phyloP scores from a whole-genome alignment of 1,140 invertebrate species.

The Drosophila grimshawi region DNA sequence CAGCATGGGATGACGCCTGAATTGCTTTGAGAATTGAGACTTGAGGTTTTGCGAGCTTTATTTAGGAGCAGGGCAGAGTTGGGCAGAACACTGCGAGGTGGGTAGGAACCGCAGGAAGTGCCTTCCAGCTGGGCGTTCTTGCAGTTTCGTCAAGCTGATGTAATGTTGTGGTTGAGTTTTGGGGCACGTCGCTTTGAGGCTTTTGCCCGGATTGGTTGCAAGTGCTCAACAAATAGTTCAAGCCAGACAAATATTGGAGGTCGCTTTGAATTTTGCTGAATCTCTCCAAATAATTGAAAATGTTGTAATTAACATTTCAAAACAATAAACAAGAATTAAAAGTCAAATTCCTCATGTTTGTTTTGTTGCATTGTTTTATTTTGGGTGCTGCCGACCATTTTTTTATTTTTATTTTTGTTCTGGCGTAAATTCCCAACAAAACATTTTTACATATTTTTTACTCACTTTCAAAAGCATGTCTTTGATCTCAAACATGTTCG shows the following conservation, averaged over 20 bases:
- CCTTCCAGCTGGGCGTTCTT: constrained; percentile 28
- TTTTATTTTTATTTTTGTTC: constrained; percentile 48
- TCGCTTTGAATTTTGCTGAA: constrained; percentile 15
- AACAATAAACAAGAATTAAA: constrained; percentile 17
- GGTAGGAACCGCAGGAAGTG: constrained; percentile 53
- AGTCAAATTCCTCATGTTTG: constrained; percentile 39
- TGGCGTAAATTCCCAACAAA: constrained; percentile 72
- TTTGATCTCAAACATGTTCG: constrained; percentile 75
- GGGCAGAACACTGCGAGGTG: constrained; percentile 3
- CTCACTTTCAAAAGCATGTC: constrained; percentile 68
- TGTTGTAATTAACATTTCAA: constrained; percentile 37
- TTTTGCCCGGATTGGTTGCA: constrained; percentile 43
- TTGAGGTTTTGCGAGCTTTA: constrained; percentile 15
- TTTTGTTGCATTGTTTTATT: constrained; percentile 10
- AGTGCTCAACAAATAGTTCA: constrained; percentile 55
- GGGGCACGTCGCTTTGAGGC: constrained; percentile 81
- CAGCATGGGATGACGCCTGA: constrained; percentile 38
- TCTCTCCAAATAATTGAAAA: constrained; percentile 55
- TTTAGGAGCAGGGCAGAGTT: background rate
- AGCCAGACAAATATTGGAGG: constrained; percentile 10
- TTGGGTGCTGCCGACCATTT: constrained; percentile 22
- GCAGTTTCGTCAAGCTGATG: constrained; percentile 63
- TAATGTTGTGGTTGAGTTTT: constrained; percentile 75
- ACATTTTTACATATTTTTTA: constrained; percentile 64
- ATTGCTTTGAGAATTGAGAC: constrained; percentile 37